Evolutionary conservation across 2,797 vertebrate genomes (phyloP).

Genomic region (Sebastes kiyomatsui): DNA sequence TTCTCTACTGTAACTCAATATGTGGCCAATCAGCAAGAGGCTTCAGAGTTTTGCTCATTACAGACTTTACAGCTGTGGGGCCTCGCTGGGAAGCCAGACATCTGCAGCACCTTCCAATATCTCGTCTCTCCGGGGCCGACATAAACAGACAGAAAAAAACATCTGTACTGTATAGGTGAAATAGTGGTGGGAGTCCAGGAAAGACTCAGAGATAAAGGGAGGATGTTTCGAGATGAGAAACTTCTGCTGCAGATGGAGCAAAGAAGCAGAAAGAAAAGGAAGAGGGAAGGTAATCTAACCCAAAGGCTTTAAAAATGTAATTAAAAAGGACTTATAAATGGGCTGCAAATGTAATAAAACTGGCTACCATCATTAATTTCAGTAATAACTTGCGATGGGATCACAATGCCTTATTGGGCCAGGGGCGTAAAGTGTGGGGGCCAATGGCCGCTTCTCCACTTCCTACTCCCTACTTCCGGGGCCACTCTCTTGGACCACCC

Average conservation of each 20-base stretch:
- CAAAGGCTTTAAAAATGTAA: not conserved
- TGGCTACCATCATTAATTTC: not conserved
- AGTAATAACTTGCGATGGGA: not conserved
- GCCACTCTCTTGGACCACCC: not conserved
- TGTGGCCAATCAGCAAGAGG: constrained; percentile 63
- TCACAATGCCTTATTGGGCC: not conserved
- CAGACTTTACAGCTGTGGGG: constrained; percentile 74
- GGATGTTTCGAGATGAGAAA: constrained; percentile 41
- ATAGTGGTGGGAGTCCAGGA: constrained; percentile 64
- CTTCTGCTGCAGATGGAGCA: constrained; percentile 30
- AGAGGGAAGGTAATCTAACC: not conserved
- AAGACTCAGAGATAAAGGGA: constrained; percentile 54
- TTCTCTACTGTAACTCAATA: constrained; percentile 67
- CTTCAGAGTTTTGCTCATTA: constrained; percentile 60
- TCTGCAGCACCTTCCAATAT: constrained; percentile 75
- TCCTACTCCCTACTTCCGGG: not conserved
- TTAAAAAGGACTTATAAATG: constrained; percentile 11
- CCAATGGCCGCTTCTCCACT: not conserved
- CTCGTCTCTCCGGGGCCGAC: constrained; percentile 43
- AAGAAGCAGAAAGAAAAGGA: constrained; percentile 6
- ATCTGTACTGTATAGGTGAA: constrained; percentile 64
- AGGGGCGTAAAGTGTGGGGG: not conserved
- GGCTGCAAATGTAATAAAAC: not conserved
- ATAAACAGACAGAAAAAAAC: constrained; percentile 58
- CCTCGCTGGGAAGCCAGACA: constrained; percentile 62